Percentiles rank a stretch among this genome's conserved stretches.
Conservation (phyloP, 1,140 invertebrate genomes). For the Alviniconcha marisindica region DNA sequence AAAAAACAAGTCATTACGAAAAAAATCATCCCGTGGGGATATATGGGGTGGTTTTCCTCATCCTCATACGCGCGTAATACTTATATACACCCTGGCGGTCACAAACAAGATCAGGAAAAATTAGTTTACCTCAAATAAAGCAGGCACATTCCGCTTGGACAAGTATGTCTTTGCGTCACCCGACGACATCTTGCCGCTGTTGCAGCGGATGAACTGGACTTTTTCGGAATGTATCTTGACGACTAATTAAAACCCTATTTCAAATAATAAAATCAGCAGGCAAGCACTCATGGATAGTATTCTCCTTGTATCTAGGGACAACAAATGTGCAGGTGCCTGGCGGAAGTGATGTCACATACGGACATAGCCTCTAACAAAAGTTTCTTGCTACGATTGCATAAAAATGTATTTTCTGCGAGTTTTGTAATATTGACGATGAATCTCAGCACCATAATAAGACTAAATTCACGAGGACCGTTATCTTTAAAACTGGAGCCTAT, state of each 20-base stretch:
- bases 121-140: conserved; percentile 74
- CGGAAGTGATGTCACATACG: conserved; percentile 21
- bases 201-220: conserved; percentile 64
- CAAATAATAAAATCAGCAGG: conserved; percentile 11
- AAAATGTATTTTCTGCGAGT: too few species aligned
- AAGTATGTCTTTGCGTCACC: conserved; percentile 75
- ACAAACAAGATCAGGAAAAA: too few species aligned
- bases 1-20: too few species aligned
- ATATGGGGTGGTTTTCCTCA: too few species aligned
- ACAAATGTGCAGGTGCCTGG: conserved; percentile 51
- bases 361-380: not conserved
- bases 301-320: conserved; percentile 65
- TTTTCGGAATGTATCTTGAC: conserved; percentile 63
- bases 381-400: not conserved
- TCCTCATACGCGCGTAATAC: too few species aligned
- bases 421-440: too few species aligned
- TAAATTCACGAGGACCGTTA: too few species aligned
- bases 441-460: too few species aligned
- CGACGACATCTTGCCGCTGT: conserved; percentile 72
- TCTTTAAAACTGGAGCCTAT: too few species aligned
- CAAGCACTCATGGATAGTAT: conserved; percentile 2
- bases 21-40: too few species aligned
- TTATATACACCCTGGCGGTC: too few species aligned
- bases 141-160: conserved; percentile 72
- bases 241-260: conserved; percentile 26